Evolutionary conservation across 2,888 invertebrate species (phyloP), one percentile per base, ranked within the genome.

Genomic region (Neoascia interrupta): DNA sequence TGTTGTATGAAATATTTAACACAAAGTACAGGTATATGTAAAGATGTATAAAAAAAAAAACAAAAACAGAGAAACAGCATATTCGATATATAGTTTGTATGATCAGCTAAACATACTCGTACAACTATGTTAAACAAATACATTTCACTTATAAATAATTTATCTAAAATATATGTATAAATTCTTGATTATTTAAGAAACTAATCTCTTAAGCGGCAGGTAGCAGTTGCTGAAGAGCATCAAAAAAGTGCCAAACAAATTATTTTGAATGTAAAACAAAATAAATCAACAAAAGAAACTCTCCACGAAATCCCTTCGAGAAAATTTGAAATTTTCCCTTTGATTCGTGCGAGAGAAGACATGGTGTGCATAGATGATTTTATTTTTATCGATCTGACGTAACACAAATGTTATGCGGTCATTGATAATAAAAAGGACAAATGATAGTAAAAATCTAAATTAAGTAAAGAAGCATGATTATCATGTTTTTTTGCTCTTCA

Each of bases 371-470:
- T 26, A 5, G 5, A n/a, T 4, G 15, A 34, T 31, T 3, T 21
- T 34, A 19, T 41, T 4, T 23, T 66, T 83, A 83, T 83, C 82
- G 63, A 81, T 74, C 60, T 82, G 83, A 83, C 83, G 83, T 83
- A 83, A 83, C 83, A 56, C 49, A 69, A 66, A 26, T 64, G 83
- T 81, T 83, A 83, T 83, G 56, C 82, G 79, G 74, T 81, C 83
- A 76, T 61, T 80, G 83, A 83, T 82, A 82, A 68, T 43, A 54
- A 51, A 41, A 41, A 36, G 31, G 28, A 36, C 51, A 49, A 36
- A 21, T 15, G 8, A 58, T 34, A 47, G 18, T n/a, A n/a, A n/a
- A n/a, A n/a, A 3, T 13, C 13, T 31, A 28, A 8, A 45, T 16
- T 2, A 58, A 58, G 3, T 34, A 31, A 13, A 54, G 54, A 11